phyloP scores from a whole-genome alignment of 2,888 invertebrate genomes.

The Shargacucullia verbasci region DNA sequence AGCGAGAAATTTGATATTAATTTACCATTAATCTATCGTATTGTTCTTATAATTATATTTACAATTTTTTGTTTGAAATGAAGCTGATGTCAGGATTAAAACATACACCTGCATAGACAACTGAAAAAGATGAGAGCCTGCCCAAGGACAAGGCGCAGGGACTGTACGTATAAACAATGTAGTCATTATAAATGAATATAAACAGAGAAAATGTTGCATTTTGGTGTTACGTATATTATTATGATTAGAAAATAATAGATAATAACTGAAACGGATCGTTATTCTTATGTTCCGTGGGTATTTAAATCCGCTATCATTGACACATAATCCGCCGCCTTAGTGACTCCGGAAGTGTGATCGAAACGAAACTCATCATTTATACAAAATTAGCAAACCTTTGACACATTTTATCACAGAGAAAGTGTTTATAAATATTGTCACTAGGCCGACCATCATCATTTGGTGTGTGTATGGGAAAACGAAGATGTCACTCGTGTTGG shows the following conservation, averaged over 20 bases:
- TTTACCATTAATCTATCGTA: background rate
- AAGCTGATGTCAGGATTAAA: background rate
- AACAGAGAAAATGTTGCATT: too few relatives aligned
- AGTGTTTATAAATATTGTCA: constrained; percentile 76
- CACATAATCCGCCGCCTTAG: constrained; percentile 33
- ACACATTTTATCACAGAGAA: constrained; percentile 66
- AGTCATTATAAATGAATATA: too few relatives aligned
- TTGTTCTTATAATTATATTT: background rate
- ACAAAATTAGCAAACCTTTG: constrained; percentile 69
- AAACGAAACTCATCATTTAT: constrained; percentile 66
- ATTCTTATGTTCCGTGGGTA: too few relatives aligned
- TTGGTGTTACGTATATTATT: too few relatives aligned
- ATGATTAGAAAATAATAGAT: too few relatives aligned
- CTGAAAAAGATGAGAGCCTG: too few relatives aligned
- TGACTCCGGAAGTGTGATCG: constrained; percentile 61
- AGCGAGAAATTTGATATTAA: constrained; percentile 19
- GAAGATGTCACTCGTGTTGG: constrained; percentile 66
- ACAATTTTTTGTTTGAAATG: background rate
- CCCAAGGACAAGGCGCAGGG: too few relatives aligned
- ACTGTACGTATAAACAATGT: too few relatives aligned
- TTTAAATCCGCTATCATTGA: constrained; percentile 20
- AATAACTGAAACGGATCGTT: too few relatives aligned
- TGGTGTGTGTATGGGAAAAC: constrained; percentile 54
- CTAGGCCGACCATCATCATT: constrained; percentile 60
- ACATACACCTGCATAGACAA: too few relatives aligned